These are phyloP conservation scores for Drosophila paulistorum DNA, from an alignment of 1,140 invertebrate genomes.

Conservation along the genomic window DNA sequence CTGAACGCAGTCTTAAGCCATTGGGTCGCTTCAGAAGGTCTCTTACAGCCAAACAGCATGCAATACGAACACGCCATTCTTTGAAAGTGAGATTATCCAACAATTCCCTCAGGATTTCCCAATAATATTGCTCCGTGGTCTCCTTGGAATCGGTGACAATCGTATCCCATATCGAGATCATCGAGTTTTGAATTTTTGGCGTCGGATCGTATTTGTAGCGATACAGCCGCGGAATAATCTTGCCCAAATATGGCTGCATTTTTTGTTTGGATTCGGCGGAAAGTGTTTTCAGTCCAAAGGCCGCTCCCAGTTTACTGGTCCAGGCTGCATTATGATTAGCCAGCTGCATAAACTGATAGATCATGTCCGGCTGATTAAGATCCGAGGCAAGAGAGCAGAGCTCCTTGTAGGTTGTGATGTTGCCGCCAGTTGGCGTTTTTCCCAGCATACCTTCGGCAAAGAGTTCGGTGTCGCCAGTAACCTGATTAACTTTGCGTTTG, in stretches of 20 bases:
- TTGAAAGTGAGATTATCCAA: constrained; percentile 91
- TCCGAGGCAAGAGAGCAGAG: constrained; percentile 96
- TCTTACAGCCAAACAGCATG: constrained; percentile 93
- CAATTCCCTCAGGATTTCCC: constrained; percentile 93
- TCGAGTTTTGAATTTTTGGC: constrained; percentile 94
- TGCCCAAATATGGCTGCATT: constrained; percentile 90
- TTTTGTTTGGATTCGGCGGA: constrained; percentile 91
- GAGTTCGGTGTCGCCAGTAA: constrained; percentile 92
- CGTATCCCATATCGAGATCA: constrained; percentile 95
- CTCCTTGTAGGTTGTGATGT: constrained; percentile 96
- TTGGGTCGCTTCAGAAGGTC: constrained; percentile 89
- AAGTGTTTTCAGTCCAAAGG: constrained; percentile 94
- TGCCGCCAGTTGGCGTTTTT: constrained; percentile 91
- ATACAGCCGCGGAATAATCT: constrained; percentile 95
- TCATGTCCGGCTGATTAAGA: constrained; percentile 95
- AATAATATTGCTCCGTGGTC: constrained; percentile 94
- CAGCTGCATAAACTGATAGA: constrained; percentile 97
- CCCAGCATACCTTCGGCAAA: constrained; percentile 95
- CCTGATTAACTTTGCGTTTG: constrained; percentile 88
- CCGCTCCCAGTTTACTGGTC: constrained; percentile 96
- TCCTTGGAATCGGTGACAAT: constrained; percentile 93
- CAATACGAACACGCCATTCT: constrained; percentile 95
- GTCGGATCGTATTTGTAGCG: constrained; percentile 96
- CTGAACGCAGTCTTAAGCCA: constrained; percentile 69
- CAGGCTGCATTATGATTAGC: constrained; percentile 97